Conservation (phyloP, 2,888 invertebrate genomes). For the Podabrus alpinus region DNA sequence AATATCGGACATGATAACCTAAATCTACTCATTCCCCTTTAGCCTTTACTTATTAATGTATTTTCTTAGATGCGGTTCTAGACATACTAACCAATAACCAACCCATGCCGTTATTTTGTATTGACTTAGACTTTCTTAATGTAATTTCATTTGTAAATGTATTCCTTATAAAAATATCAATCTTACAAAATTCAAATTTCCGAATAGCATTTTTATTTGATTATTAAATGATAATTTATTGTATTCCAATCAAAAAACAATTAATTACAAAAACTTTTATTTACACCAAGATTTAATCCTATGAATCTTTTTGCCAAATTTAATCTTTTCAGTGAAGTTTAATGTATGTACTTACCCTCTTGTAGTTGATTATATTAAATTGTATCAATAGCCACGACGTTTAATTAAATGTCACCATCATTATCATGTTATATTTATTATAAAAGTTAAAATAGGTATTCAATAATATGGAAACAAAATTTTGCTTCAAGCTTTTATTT, state of each 20-base stretch:
- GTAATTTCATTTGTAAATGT: neutral
- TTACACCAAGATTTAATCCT: too few relatives aligned
- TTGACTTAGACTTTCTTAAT: neutral
- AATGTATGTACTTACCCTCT: too few relatives aligned
- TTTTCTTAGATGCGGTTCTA: slow-evolving; percentile 24
- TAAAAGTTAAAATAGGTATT: too few relatives aligned
- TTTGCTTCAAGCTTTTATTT: too few relatives aligned
- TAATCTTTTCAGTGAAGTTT: too few relatives aligned
- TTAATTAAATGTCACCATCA: too few relatives aligned
- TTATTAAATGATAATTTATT: too few relatives aligned
- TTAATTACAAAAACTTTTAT: neutral
- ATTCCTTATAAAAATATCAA: neutral
- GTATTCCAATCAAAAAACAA: neutral
- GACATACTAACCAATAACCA: slow-evolving; percentile 2
- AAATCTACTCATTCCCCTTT: slow-evolving; percentile 11
- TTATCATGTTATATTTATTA: too few relatives aligned
- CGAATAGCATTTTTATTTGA: neutral
- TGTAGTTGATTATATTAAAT: too few relatives aligned
- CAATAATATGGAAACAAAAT: too few relatives aligned
- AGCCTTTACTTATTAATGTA: slow-evolving; percentile 37
- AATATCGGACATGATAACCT: slow-evolving; percentile 38
- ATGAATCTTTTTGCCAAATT: too few relatives aligned
- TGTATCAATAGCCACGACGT: too few relatives aligned
- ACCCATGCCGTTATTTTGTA: neutral
- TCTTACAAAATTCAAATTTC: neutral